These are phyloP conservation scores for Macrobrachium rosenbergii DNA, from an alignment of 1,140 invertebrate genomes.

Conservation along the genomic window DNA sequence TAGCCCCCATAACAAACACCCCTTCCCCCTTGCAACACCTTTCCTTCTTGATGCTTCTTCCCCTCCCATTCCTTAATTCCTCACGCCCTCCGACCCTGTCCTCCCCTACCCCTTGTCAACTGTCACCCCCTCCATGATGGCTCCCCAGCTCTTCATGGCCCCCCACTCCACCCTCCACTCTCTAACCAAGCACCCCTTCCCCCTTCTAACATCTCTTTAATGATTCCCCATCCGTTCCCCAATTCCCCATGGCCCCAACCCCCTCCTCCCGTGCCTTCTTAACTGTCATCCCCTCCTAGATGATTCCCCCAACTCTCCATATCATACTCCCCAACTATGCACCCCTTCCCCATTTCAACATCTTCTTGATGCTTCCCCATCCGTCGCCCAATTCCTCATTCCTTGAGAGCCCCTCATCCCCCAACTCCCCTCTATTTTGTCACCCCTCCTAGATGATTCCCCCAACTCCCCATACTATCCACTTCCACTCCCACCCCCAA, in stretches of 20 bases:
- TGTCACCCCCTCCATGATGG: neutral
- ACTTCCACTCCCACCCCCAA: neutral
- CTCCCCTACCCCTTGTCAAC: no score
- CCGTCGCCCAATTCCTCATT: neutral
- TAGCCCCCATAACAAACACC: no score
- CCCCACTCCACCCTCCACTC: no score
- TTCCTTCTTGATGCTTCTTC: neutral
- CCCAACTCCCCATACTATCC: neutral
- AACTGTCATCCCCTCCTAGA: neutral
- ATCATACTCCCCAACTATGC: no score
- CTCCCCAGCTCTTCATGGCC: neutral
- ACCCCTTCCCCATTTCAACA: neutral
- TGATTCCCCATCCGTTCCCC: no score
- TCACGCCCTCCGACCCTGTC: no score
- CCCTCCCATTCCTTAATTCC: neutral
- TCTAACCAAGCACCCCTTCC: no score
- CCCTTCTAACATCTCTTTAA: neutral
- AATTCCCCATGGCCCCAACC: neutral
- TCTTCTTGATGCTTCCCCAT: neutral
- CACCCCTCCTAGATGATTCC: neutral
- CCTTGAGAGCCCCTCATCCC: neutral
- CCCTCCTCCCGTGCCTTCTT: no score
- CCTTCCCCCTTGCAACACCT: neutral
- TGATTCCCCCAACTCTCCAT: no score
- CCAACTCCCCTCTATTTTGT: neutral